These are phyloP conservation scores for Empidonax alnorum DNA, from an alignment of 2,113 vertebrate species.

Conservation along the genomic window DNA sequence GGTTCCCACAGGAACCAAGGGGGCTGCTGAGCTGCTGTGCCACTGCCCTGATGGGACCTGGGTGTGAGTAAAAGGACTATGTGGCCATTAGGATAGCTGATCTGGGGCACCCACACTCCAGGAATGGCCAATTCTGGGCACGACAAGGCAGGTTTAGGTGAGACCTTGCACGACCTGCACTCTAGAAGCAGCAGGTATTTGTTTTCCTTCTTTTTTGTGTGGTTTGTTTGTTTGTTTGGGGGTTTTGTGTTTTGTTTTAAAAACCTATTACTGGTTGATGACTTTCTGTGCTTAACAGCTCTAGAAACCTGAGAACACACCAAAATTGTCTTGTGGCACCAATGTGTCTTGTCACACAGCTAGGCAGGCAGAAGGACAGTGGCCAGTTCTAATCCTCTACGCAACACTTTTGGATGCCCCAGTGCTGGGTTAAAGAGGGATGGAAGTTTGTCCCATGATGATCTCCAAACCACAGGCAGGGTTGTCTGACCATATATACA, in stretches of 20 bases:
- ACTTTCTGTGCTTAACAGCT: neutral
- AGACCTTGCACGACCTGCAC: neutral
- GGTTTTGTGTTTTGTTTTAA: neutral
- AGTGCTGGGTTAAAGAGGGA: fast-evolving
- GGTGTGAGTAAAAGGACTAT: neutral
- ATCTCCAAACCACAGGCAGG: neutral
- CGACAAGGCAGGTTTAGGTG: neutral
- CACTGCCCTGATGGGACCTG: neutral
- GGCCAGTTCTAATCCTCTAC: neutral
- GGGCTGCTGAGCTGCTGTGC: neutral
- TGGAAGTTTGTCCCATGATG: neutral
- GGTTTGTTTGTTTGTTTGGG: too few species aligned
- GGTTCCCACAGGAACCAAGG: neutral
- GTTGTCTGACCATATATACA: fast-evolving
- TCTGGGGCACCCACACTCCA: neutral
- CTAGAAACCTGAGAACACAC: neutral
- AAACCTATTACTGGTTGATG: neutral
- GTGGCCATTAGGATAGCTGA: neutral
- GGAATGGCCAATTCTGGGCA: neutral
- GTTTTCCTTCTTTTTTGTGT: neutral
- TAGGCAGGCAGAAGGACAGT: neutral
- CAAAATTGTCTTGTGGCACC: neutral
- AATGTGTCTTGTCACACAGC: fast-evolving
- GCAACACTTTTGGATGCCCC: neutral
- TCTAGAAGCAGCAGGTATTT: neutral